phyloP scores from a whole-genome alignment of 2,888 invertebrate genomes.

The Monoplex corrugatus region DNA sequence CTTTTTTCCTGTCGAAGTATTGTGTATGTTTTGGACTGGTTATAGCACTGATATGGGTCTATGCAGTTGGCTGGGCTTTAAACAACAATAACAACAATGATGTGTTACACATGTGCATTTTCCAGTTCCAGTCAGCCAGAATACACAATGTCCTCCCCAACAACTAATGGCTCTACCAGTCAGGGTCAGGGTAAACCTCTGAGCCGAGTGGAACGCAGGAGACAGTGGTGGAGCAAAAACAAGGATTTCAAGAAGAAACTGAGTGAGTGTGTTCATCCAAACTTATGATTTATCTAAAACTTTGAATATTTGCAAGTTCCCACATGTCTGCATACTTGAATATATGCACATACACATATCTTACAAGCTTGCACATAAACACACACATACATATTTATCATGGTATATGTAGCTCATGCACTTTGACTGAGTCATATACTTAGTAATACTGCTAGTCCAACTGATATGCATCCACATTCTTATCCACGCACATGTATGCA shows the following conservation, averaged over 20 bases:
- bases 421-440: background rate
- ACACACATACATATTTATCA: background rate
- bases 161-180: background rate
- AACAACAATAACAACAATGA: background rate
- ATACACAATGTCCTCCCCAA: constrained; percentile 21
- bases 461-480: background rate
- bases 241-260: constrained; percentile 31
- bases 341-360: background rate
- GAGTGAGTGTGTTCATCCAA: background rate
- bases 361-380: background rate
- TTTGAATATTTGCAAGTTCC: background rate
- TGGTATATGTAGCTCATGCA: background rate
- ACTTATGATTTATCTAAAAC: background rate
- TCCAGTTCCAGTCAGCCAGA: too few relatives aligned
- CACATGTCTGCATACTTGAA: background rate
- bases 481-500: background rate
- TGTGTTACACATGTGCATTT: background rate
- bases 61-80: background rate
- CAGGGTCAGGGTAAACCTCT: background rate
- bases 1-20: background rate
- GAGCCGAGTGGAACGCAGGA: constrained; percentile 46
- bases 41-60: background rate
- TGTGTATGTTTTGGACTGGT: background rate
- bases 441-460: background rate
- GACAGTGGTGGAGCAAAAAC: constrained; percentile 55